These are phyloP conservation scores for Chiridota heheva DNA, from an alignment of 35 echinoderm and acorn worm genomes.

Conservation along the genomic window DNA sequence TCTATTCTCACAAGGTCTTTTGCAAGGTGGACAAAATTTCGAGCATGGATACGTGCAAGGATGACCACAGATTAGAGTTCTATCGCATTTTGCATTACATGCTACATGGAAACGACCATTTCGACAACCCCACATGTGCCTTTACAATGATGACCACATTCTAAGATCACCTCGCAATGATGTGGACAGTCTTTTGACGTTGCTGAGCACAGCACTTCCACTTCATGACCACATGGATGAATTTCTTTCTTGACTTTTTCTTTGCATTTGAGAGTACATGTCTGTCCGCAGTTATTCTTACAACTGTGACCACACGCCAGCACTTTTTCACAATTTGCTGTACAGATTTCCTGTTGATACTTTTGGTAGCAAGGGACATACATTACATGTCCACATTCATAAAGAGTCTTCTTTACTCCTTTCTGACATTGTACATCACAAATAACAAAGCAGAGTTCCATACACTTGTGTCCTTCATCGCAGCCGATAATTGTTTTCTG, in stretches of 20 bases:
- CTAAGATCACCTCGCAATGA: not conserved
- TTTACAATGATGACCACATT: constrained; percentile 28
- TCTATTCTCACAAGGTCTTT: constrained; percentile 55
- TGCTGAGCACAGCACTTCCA: not conserved
- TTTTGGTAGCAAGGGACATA: not conserved
- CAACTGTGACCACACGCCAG: constrained; percentile 64
- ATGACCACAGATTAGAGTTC: constrained; percentile 7
- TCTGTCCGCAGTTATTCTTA: not conserved
- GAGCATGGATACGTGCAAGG: not conserved
- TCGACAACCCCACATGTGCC: constrained; percentile 25
- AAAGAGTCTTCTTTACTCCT: not conserved
- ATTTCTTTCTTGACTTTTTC: constrained; percentile 12
- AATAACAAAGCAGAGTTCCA: not conserved
- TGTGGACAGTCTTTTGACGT: constrained; percentile 11
- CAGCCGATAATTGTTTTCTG: constrained; percentile 48
- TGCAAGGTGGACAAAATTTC: constrained; percentile 8
- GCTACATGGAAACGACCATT: constrained; percentile 43
- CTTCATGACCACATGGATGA: constrained; percentile 40
- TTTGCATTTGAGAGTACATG: not conserved
- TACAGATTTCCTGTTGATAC: constrained; percentile 21
- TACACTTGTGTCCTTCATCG: constrained; percentile 15
- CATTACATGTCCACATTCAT: constrained; percentile 19
- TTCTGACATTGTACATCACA: constrained; percentile 2
- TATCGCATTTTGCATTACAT: constrained; percentile 31
- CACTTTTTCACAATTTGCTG: constrained; percentile 11